These are phyloP conservation scores for Thalassophryne amazonica DNA, from an alignment of 2,797 vertebrate species.

Conservation along the genomic window DNA sequence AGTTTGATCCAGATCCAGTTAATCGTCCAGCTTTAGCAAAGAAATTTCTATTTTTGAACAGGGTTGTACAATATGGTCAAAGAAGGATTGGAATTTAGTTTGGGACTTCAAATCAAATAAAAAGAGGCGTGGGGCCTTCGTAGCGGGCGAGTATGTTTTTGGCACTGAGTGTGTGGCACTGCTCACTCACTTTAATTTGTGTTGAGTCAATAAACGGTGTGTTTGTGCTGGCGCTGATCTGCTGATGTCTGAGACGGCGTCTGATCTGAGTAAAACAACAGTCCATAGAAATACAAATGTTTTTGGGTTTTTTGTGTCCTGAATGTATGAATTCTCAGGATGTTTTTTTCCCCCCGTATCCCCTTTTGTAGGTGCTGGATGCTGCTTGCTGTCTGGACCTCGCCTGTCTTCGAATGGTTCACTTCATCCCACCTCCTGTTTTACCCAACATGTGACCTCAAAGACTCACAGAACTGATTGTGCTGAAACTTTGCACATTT, in stretches of 20 bases:
- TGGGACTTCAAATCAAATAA: too few relatives aligned
- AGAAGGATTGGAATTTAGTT: too few relatives aligned
- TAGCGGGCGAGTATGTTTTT: too few relatives aligned
- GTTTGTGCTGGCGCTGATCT: conserved; percentile 39
- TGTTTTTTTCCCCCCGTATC: conserved; percentile 31
- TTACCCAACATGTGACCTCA: too few relatives aligned
- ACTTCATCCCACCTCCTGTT: conserved; percentile 22
- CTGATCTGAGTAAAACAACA: conserved; percentile 16
- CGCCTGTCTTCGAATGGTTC: conserved; percentile 1
- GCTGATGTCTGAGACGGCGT: conserved; percentile 17
- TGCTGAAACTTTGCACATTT: neutral
- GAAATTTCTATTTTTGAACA: too few relatives aligned
- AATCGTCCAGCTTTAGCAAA: too few relatives aligned
- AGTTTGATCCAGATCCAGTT: too few relatives aligned
- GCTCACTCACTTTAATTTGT: conserved; percentile 6
- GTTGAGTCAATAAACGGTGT: conserved; percentile 32
- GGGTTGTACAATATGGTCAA: too few relatives aligned
- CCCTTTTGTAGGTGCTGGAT: conserved; percentile 51
- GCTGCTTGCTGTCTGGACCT: neutral
- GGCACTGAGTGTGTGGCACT: too few relatives aligned
- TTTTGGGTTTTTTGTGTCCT: conserved; percentile 12
- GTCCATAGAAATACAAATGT: neutral
- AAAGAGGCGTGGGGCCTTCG: too few relatives aligned
- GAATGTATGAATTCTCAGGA: conserved; percentile 3
- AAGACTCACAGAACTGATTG: too few relatives aligned